phyloP scores from a whole-genome alignment of 2,888 invertebrate species.

The Mylabris sibirica region DNA sequence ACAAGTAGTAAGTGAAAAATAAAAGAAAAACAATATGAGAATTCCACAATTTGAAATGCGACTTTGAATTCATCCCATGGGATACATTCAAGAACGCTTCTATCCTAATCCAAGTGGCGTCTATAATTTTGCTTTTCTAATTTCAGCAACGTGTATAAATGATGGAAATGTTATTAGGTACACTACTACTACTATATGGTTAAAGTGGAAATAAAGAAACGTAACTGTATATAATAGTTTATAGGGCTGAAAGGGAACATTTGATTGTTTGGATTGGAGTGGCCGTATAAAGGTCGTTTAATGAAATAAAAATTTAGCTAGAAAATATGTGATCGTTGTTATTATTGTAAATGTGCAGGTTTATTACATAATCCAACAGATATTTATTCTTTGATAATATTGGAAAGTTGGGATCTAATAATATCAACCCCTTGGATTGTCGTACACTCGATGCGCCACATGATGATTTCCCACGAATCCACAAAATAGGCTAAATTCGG shows the following conservation, averaged over 20 bases:
- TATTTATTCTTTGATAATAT: background rate
- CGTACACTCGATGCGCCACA: slow-evolving; percentile 11
- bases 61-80: slow-evolving; percentile 46
- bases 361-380: background rate
- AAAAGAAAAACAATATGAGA: slow-evolving; percentile 36
- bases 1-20: slow-evolving; percentile 44
- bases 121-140: slow-evolving; percentile 30
- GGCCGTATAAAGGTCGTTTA: background rate
- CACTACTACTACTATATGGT: background rate
- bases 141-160: slow-evolving; percentile 14
- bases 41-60: slow-evolving; percentile 49
- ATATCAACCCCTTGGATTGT: slow-evolving; percentile 29
- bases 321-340: slow-evolving; percentile 7
- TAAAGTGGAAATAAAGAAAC: background rate
- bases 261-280: background rate
- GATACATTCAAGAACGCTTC: slow-evolving; percentile 33
- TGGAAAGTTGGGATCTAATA: slow-evolving; percentile 17
- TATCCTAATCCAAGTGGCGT: slow-evolving; percentile 28
- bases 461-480: slow-evolving; percentile 28
- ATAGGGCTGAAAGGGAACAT: background rate
- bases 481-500: background rate
- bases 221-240: background rate
- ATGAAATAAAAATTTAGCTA: background rate
- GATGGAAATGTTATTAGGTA: background rate
- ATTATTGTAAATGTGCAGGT: background rate